Percentiles rank a stretch among this genome's conserved stretches.
phyloP scores from a whole-genome alignment of 64 coral and sea anemone species.

The Montipora cactus region DNA sequence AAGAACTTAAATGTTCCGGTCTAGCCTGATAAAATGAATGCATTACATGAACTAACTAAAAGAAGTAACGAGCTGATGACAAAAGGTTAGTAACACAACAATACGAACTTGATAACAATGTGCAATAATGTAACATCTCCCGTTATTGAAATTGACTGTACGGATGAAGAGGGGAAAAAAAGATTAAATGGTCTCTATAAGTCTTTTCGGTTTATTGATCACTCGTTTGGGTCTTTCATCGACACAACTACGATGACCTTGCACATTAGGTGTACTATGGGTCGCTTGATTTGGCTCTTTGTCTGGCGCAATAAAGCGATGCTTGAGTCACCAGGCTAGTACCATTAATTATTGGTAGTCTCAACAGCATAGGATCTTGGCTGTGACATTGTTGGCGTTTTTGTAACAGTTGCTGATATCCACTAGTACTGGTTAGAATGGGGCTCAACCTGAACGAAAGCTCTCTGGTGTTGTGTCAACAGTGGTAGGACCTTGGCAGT shows the following conservation, averaged over 20 bases:
- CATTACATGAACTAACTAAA: too few relatives aligned
- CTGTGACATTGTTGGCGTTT: background rate
- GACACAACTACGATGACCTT: background rate
- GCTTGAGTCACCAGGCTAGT: background rate
- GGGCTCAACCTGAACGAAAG: background rate
- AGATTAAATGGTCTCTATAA: background rate
- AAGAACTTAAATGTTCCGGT: background rate
- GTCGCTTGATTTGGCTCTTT: background rate
- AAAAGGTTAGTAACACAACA: background rate
- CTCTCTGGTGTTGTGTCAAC: background rate
- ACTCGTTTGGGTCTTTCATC: background rate
- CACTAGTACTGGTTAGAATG: background rate
- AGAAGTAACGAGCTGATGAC: too few relatives aligned
- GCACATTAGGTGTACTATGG: background rate
- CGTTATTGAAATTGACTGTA: background rate
- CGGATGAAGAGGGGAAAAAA: background rate
- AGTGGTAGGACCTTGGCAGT: background rate
- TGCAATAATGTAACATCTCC: background rate
- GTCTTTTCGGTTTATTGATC: background rate
- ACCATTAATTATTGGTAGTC: background rate
- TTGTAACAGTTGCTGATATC: slow-evolving; percentile 5
- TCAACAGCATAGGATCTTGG: background rate
- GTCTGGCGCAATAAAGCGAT: background rate
- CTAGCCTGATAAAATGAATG: too few relatives aligned
- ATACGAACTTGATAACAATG: background rate